These are phyloP conservation scores for Edolisoma coerulescens DNA, from an alignment of 2,113 vertebrate species.

Conservation along the genomic window DNA sequence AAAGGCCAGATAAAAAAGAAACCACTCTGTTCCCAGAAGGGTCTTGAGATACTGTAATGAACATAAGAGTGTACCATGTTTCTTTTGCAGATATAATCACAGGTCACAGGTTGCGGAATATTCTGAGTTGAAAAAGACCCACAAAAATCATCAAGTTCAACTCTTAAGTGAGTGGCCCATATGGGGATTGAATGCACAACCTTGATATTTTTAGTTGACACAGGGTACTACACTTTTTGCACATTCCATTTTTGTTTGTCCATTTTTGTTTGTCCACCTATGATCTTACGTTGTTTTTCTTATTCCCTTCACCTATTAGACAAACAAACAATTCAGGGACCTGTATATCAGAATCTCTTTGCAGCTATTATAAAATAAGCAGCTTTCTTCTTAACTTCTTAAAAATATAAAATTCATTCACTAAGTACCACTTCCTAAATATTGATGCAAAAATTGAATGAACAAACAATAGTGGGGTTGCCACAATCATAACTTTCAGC, in stretches of 20 bases:
- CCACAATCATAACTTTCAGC: neutral
- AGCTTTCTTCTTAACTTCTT: neutral
- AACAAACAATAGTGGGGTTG: neutral
- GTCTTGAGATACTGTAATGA: slow-evolving; percentile 58
- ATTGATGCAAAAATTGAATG: neutral
- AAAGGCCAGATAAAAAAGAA: slow-evolving; percentile 47
- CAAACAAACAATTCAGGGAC: neutral
- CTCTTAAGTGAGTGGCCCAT: neutral
- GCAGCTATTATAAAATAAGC: neutral
- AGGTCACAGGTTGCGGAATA: neutral
- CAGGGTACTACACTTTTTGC: neutral
- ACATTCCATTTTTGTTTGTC: neutral
- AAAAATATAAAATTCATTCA: neutral
- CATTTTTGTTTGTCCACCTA: neutral
- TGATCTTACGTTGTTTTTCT: neutral
- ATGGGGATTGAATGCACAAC: rapidly evolving
- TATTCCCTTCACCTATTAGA: neutral
- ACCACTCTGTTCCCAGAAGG: slow-evolving; percentile 37
- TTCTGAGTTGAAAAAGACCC: neutral
- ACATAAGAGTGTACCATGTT: slow-evolving; percentile 1
- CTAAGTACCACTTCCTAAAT: neutral
- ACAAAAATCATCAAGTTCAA: neutral
- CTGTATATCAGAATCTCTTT: neutral
- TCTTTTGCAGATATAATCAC: slow-evolving; percentile 54
- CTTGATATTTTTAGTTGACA: neutral